Conservation (phyloP, 2,797 vertebrate species). For the Oreortyx pictus region DNA sequence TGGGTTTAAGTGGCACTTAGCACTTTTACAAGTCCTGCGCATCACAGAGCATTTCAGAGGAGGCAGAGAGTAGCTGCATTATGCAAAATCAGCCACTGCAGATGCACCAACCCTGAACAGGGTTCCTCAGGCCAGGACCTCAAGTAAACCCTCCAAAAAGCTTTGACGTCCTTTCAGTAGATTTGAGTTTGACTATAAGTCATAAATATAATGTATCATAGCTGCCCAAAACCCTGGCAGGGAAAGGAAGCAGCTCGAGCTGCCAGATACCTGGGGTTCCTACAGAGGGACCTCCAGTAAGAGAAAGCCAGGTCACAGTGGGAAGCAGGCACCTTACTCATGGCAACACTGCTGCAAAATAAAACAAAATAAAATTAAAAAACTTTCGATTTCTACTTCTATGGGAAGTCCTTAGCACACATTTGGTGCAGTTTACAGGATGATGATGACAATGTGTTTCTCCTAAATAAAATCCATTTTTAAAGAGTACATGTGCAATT, state of each 20-base stretch:
- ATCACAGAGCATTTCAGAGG: background rate
- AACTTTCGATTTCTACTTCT: background rate
- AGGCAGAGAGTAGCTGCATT: background rate
- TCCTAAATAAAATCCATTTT: conserved; percentile 75
- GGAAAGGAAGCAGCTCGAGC: background rate
- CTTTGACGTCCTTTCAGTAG: background rate
- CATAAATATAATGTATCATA: background rate
- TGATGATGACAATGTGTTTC: conserved; percentile 74
- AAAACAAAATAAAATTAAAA: background rate
- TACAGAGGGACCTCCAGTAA: background rate
- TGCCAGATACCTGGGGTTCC: background rate
- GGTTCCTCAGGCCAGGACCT: background rate
- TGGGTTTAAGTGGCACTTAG: background rate
- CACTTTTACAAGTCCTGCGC: background rate
- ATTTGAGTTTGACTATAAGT: background rate
- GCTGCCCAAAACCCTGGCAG: background rate
- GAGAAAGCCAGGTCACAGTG: background rate
- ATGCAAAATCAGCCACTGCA: background rate
- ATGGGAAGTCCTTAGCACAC: background rate
- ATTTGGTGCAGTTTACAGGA: conserved; percentile 56
- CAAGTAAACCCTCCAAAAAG: background rate
- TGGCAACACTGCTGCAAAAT: background rate
- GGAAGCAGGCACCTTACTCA: background rate
- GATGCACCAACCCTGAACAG: background rate
- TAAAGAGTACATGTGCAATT: conserved; percentile 74